A percentile compares a stretch with the other conserved stretches of the same genome.
Conservation (phyloP, 1,140 invertebrate genomes). For the Paracyclopina nana region DNA sequence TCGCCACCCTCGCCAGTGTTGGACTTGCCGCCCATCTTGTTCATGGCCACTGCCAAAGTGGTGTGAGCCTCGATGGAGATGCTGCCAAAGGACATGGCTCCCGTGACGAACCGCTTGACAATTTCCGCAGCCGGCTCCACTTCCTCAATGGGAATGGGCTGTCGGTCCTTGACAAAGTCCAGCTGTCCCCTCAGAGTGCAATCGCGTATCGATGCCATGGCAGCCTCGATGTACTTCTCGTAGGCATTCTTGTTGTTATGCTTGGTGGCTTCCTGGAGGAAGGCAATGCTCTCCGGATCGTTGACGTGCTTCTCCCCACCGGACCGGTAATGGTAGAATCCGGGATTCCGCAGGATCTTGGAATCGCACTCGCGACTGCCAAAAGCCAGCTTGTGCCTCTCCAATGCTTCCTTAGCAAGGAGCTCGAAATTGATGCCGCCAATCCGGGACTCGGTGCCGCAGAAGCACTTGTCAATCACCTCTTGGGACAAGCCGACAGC, state of each 20-base stretch:
- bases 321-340: slow-evolving; percentile 82
- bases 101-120: slow-evolving; percentile 66
- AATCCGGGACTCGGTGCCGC: slow-evolving; percentile 80
- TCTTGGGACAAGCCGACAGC: slow-evolving; percentile 62
- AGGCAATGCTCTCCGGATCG: slow-evolving; percentile 78
- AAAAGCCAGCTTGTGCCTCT: slow-evolving; percentile 61
- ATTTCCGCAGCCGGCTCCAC: slow-evolving; percentile 62
- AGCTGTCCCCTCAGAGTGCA: slow-evolving; percentile 85
- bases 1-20: slow-evolving; percentile 91
- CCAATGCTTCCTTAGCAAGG: slow-evolving; percentile 64
- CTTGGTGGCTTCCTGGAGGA: slow-evolving; percentile 63
- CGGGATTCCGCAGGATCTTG: slow-evolving; percentile 68
- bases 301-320: slow-evolving; percentile 97
- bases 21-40: slow-evolving; percentile 78
- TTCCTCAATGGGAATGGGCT: slow-evolving; percentile 72
- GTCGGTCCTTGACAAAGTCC: slow-evolving; percentile 42
- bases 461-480: slow-evolving; percentile 84
- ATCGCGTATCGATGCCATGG: slow-evolving; percentile 59
- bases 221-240: slow-evolving; percentile 64
- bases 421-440: slow-evolving; percentile 79
- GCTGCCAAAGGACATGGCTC: slow-evolving; percentile 85
- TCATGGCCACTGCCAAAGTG: slow-evolving; percentile 91
- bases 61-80: slow-evolving; percentile 84
- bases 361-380: slow-evolving; percentile 44
- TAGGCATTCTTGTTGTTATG: slow-evolving; percentile 64